phyloP scores from a whole-genome alignment of 2,888 invertebrate genomes.

The Drosophila nigricruria region DNA sequence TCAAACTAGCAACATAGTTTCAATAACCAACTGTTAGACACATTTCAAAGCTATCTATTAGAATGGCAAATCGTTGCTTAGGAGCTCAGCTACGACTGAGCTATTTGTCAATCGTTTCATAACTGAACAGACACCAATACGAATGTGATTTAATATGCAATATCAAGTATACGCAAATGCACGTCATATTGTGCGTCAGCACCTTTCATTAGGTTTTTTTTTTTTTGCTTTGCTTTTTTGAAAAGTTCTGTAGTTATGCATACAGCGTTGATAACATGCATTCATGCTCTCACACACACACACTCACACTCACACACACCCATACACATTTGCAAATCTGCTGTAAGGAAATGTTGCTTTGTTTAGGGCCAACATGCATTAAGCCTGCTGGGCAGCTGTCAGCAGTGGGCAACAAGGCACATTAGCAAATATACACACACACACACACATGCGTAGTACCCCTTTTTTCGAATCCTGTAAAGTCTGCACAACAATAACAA shows the following conservation, averaged over 20 bases:
- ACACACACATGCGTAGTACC: constrained; percentile 27
- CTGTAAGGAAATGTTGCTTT: constrained; percentile 57
- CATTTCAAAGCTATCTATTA: neutral
- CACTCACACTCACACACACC: neutral
- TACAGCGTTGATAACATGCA: constrained; percentile 35
- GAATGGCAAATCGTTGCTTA: neutral
- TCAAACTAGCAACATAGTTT: neutral
- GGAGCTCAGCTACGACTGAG: neutral
- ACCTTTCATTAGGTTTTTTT: neutral
- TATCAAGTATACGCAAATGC: constrained; percentile 43
- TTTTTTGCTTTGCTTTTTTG: neutral
- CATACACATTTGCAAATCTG: constrained; percentile 13
- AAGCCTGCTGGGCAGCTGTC: constrained; percentile 56
- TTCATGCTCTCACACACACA: neutral
- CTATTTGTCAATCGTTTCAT: neutral
- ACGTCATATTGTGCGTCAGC: constrained; percentile 43
- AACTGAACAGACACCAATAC: neutral
- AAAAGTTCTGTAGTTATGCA: constrained; percentile 8
- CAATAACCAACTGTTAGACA: neutral
- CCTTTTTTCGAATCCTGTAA: constrained; percentile 57
- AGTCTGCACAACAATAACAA: constrained; percentile 49
- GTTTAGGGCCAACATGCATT: constrained; percentile 56
- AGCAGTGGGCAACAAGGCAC: constrained; percentile 46
- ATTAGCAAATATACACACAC: constrained; percentile 23
- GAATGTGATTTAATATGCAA: constrained; percentile 5